A percentile compares a stretch with the other conserved stretches of the same genome.
These are phyloP conservation scores for Meiosimyza platycephala DNA, from an alignment of 2,888 invertebrate species.

Conservation along the genomic window DNA sequence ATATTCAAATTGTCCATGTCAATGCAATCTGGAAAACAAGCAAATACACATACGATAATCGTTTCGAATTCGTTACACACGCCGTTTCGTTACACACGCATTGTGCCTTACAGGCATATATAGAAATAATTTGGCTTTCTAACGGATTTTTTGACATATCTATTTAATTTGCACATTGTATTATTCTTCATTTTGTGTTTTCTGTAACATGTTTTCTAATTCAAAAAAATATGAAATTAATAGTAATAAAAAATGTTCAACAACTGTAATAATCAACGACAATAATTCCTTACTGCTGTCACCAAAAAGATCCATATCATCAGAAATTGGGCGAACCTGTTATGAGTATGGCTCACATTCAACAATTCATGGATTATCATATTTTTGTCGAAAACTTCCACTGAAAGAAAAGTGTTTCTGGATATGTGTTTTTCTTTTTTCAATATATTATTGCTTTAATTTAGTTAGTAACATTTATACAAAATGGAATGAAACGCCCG, in stretches of 20 bases:
- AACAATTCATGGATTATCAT: conserved; percentile 74
- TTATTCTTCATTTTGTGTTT: too few relatives aligned
- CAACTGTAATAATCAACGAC: conserved; percentile 6
- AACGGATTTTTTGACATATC: too few relatives aligned
- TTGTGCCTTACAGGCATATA: too few relatives aligned
- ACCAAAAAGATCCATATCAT: conserved; percentile 36
- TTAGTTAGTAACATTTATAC: conserved; percentile 73
- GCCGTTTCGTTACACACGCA: too few relatives aligned
- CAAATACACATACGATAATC: too few relatives aligned
- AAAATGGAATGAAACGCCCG: conserved; percentile 77
- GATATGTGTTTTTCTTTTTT: conserved; percentile 71
- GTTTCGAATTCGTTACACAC: too few relatives aligned
- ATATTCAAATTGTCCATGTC: too few relatives aligned
- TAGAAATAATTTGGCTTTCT: too few relatives aligned
- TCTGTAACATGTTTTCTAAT: background rate
- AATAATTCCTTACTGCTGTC: background rate
- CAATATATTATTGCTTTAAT: conserved; percentile 71
- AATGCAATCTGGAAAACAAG: too few relatives aligned
- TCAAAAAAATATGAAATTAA: conserved; percentile 31
- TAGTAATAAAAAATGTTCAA: conserved; percentile 7
- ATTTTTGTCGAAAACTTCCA: conserved; percentile 72
- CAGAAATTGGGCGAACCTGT: conserved; percentile 64
- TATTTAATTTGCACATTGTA: too few relatives aligned
- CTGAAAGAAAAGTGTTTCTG: conserved; percentile 71
- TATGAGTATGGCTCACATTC: conserved; percentile 72